A percentile compares a stretch with the other conserved stretches of the same genome.
phyloP scores from a whole-genome alignment of 2,888 invertebrate genomes.

The Calameuta filiformis region DNA sequence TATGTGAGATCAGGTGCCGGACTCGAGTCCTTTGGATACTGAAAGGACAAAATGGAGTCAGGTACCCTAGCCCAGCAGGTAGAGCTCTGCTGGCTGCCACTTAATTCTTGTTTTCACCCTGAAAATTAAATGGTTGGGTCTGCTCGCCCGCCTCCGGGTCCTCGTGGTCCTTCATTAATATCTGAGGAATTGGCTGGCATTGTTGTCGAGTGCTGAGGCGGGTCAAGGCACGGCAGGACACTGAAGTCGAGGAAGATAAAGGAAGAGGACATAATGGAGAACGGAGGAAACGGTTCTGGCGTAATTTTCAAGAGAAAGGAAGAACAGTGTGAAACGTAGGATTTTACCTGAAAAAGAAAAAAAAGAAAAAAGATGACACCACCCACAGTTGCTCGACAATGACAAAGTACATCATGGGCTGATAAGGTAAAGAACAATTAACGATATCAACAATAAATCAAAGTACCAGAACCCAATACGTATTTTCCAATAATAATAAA shows the following conservation, averaged over 20 bases:
- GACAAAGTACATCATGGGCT: no score
- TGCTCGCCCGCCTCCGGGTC: constrained; percentile 24
- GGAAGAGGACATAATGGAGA: neutral
- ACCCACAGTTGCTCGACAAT: no score
- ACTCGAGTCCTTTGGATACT: neutral
- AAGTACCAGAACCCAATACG: no score
- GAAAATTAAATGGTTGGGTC: constrained; percentile 32
- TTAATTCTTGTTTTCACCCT: constrained; percentile 40
- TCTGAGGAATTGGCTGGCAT: constrained; percentile 26
- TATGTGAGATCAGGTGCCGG: neutral
- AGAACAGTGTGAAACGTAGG: no score
- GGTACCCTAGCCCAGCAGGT: neutral
- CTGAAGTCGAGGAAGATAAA: constrained; percentile 21
- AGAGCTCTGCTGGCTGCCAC: constrained; percentile 24
- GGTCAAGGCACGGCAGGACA: neutral
- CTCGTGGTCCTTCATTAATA: constrained; percentile 37
- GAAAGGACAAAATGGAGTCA: neutral
- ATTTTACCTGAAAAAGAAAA: no score
- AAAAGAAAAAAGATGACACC: no score
- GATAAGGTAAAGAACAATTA: no score
- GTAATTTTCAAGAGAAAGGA: neutral
- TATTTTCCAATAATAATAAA: no score
- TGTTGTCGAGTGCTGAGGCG: neutral
- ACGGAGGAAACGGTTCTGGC: neutral
- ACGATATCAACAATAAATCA: no score